phyloP scores from a whole-genome alignment of 2,888 invertebrate genomes.

The Cybosia mesomella region DNA sequence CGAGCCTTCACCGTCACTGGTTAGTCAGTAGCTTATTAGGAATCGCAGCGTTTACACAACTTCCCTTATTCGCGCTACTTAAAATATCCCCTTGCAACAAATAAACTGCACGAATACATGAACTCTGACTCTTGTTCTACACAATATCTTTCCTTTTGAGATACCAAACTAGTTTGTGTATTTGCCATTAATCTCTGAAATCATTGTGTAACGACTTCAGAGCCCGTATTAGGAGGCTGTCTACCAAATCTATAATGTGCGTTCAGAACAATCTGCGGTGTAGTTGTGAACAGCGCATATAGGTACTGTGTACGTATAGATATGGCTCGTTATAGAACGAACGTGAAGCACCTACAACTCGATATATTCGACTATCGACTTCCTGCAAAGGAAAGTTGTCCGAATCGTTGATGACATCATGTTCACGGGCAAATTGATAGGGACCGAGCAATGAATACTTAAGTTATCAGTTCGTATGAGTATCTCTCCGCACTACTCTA shows the following conservation, averaged over 20 bases:
- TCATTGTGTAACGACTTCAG: neutral
- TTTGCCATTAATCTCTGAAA: neutral
- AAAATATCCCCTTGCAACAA: neutral
- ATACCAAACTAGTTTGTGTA: neutral
- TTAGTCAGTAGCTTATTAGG: neutral
- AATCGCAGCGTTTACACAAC: conserved; percentile 2
- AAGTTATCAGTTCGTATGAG: neutral
- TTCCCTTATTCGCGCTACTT: neutral
- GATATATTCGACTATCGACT: neutral
- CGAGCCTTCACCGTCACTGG: neutral
- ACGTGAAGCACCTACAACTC: neutral
- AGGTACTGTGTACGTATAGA: neutral
- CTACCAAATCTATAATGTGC: neutral
- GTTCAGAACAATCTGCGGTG: neutral
- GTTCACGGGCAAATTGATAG: neutral
- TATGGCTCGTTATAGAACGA: neutral
- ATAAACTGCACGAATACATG: neutral
- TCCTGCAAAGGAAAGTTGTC: neutral
- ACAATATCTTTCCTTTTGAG: neutral
- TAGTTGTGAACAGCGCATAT: neutral
- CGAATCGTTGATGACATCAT: neutral
- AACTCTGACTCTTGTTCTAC: conserved; percentile 3
- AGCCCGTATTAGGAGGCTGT: neutral
- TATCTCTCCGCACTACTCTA: neutral
- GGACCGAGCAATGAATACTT: neutral